Evolutionary conservation across 2,888 invertebrate species (phyloP), one percentile per base, ranked within the genome.

Genomic region (Drosophila gaucha): DNA sequence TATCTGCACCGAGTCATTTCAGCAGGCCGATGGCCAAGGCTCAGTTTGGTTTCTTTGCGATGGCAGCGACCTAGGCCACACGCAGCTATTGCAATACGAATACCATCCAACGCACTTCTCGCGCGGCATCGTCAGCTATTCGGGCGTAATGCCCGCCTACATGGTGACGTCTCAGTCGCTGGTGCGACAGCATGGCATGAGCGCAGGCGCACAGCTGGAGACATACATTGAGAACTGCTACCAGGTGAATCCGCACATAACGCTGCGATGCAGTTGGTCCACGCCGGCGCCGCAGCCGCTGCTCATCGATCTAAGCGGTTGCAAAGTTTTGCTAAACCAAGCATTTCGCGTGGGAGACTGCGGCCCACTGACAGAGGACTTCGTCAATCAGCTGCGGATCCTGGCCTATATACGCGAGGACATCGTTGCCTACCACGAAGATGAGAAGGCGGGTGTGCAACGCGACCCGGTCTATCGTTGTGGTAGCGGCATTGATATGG

Each of bases 41-140:
- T 88, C 93, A 90, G 62, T 93, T 90, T 86, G 94, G 96, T 51
- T 93, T 94, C 74, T 95, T 93, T 93, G 95, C 95, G 67, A 93
- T 92, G 60, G 93, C 94, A 20, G 93, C 0, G 94, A 95, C 84
- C 50, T 56, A 3, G 92, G 93, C 36, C 92, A 94, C 14, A 90
- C 89, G 0, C 67, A 90, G 16, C 41, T 91, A 1, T 52, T 91
- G 8, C 86, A 90, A 47, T 86, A 87, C 38, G 90, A 91, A 36
- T 90, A 89, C 26, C 65, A 68, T n/a, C 43, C 56, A 1, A 62
- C 58, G 1, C 76, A 75, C 14, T 87, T 88, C 46, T 76, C 70
- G n/a, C 88, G 91, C 5, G 91, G 92, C 12, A 75, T 90, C 9
- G 66, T 91, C 4, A 78, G 51, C 1, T 91, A 85, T 54, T 68